Base-by-base conservation (phyloP, 2,888 invertebrate genomes). In the Scaptodrosophila latifasciaeformis region DNA sequence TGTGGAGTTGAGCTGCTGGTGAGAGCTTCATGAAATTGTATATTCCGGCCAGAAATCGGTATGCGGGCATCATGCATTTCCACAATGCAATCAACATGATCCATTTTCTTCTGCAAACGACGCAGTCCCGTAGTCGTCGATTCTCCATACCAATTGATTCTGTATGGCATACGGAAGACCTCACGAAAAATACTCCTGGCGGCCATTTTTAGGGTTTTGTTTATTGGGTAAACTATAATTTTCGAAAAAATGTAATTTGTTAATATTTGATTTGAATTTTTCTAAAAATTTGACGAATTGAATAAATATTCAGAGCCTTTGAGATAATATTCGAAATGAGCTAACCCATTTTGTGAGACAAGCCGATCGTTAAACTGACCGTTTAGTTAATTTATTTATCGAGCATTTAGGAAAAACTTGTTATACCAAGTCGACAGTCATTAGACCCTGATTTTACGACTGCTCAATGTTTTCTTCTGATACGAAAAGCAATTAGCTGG, bases 41-140 rank as follows among this genome's bases (percentile, higher is more conserved):
- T 89, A 86, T 96, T 96, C 70, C 95, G 88, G 0, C 97, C 97
- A 0, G 96, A 93, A 48, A 97, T 88, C 0, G 97, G 97, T 68
- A 96, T 92, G 69, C 97, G 89, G 0, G 96, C 93, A 86, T 97
- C 97, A 82, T 97, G 97, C 0, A 97, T 94, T 88, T 97, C 97
- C 19, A 97, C 89, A 12, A 97, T 89, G 81, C 95, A 96, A 84
- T 97, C 97, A 0, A 96, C 92, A n/a, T 89, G 88, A 68, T 91
- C 92, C 45, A 97, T 85, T 76, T 92, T 92, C 12, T 92, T 89
- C 82, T 96, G 94, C 92, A 97, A 96, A 87, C 95, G 92, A 66
- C 91, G 92, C 31, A 96, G 82, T 9, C 96, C 95, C 85, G 91
- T 93, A 56, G 90, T 90, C 96, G 96, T 96, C 85, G 96, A 96